Conservation (phyloP, 2,113 vertebrate species). For the Rhinolophus sinicus region DNA sequence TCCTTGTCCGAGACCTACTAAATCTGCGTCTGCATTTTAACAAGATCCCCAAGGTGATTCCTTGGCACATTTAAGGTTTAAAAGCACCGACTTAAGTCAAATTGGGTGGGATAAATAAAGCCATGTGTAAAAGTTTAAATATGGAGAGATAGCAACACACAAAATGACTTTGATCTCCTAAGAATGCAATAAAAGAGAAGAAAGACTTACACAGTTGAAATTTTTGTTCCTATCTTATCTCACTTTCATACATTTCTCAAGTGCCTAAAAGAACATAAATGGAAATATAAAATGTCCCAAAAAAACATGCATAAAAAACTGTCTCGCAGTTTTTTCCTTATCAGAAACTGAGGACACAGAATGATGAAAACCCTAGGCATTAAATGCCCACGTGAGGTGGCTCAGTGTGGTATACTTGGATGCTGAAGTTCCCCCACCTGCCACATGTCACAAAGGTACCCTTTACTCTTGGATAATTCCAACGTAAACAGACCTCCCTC, state of each 20-base stretch:
- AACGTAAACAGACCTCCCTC: background rate
- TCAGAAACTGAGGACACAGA: constrained; percentile 1
- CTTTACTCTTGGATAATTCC: background rate
- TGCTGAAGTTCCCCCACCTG: accelerated
- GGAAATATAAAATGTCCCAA: background rate
- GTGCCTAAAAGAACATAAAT: background rate
- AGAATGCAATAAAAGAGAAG: background rate
- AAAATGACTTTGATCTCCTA: background rate
- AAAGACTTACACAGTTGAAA: background rate
- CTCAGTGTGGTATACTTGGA: background rate
- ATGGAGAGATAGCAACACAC: background rate
- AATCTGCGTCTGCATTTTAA: background rate
- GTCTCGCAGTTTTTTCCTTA: background rate
- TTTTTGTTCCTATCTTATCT: background rate
- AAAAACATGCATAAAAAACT: constrained; percentile 23
- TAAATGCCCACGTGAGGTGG: background rate
- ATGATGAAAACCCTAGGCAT: background rate
- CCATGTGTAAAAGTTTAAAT: background rate
- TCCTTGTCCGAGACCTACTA: background rate
- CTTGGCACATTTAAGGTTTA: background rate
- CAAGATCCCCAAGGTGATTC: background rate
- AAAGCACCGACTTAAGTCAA: background rate
- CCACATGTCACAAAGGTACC: background rate
- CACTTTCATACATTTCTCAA: background rate
- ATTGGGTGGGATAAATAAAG: background rate